Evolutionary conservation across 2,797 vertebrate genomes (phyloP), one percentile per base, ranked within the genome.

Genomic region (Allobates femoralis): DNA sequence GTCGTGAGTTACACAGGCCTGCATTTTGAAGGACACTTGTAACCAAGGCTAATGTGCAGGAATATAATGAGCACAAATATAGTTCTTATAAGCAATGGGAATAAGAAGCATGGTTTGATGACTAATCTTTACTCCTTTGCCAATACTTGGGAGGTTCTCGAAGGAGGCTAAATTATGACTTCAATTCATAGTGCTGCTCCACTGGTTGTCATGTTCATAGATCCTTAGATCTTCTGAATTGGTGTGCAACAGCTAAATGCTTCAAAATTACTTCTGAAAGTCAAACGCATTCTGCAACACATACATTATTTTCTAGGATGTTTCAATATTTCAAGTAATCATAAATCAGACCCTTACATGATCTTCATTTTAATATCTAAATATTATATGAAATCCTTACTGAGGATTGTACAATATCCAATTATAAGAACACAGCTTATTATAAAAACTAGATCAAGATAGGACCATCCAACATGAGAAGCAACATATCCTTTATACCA

Each of bases 1-100:
- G 56, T 37, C 30, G 21, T 41, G 55, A 79, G 30, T 56, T n/a
- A n/a, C 55, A 58, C 55, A 79, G 75, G 21, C 21, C 32, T 79
- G 19, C 55, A 60, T 37, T 60, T 60, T 79, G n/a, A 79, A 46
- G 71, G 71, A 79, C 55, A 79, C 46, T 69, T 53, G 46, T 53
- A 71, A 64, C 50, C 46, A 71, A 69, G 64, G 80, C 34, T 32
- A 60, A 62, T 46, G 23, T 62, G 21, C 77, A 74, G 12, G 6
- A 74, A 74, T 50, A 81, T 53, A 81, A 67, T 66, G n/a, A 51
- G n/a, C 28, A 67, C 14, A 46, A 74, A 12, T 8, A 67, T 21
- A 50, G 46, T 30, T n/a, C 26, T 46, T 80, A 60, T 66, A 8
- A 80, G 11, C n/a, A 51, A 8, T 30, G 32, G 28, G 16, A 80